Evolutionary conservation across 2,113 vertebrate genomes (phyloP).

Genomic region (Hylia prasina): DNA sequence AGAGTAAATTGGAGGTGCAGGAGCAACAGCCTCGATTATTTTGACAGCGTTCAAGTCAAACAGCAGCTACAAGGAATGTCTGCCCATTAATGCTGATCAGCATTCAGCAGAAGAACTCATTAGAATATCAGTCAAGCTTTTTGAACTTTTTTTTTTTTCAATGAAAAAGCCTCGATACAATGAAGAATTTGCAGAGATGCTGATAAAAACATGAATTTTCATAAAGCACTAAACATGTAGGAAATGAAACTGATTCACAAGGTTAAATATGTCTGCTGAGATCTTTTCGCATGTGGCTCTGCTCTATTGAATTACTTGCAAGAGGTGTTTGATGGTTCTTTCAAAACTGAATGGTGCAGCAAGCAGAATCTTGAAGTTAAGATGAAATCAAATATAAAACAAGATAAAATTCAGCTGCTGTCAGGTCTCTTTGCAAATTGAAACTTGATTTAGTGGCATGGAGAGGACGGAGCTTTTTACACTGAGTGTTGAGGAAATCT

Average conservation of each 20-base stretch:
- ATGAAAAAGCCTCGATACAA: not conserved
- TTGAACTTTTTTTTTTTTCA: constrained; percentile 1
- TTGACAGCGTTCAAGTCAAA: constrained; percentile 29
- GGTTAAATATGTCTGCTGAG: constrained; percentile 30
- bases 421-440: not conserved
- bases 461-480: not conserved
- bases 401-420: not conserved
- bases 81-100: not conserved
- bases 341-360: not conserved
- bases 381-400: constrained; percentile 15
- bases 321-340: constrained; percentile 23
- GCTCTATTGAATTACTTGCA: not conserved
- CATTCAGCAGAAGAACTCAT: not conserved
- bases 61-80: not conserved
- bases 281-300: not conserved
- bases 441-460: not conserved
- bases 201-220: constrained; percentile 46
- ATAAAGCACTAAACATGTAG: constrained; percentile 23
- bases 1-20: not conserved
- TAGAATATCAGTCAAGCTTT: not conserved
- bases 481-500: not conserved
- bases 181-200: not conserved
- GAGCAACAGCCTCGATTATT: constrained; percentile 11
- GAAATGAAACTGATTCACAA: constrained; percentile 40
- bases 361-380: not conserved